A percentile compares a stretch with the other conserved stretches of the same genome.
Evolutionary conservation across 2,113 vertebrate species (phyloP).

Genomic region (Colius striatus): DNA sequence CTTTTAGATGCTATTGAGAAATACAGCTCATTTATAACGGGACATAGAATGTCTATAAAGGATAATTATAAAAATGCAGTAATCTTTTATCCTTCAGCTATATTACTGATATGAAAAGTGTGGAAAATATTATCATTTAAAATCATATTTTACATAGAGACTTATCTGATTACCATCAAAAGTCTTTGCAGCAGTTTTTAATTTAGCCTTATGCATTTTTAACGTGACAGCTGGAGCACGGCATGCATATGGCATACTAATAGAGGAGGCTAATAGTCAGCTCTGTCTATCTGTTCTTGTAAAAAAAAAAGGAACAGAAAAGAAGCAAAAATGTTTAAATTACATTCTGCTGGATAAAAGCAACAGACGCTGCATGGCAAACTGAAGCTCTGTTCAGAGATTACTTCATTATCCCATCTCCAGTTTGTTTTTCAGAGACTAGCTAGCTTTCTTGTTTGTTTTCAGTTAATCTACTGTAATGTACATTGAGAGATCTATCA

Average conservation of each 20-base stretch:
- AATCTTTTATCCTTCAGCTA: background rate
- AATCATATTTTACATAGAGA: slow-evolving; percentile 40
- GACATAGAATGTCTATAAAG: background rate
- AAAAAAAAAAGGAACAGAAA: background rate
- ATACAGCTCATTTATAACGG: background rate
- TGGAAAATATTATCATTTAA: slow-evolving; percentile 54
- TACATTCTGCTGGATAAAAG: background rate
- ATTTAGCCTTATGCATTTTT: slow-evolving; percentile 76
- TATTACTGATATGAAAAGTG: background rate
- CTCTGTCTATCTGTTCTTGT: background rate
- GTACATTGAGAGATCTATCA: background rate
- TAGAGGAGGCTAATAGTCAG: slow-evolving; percentile 7
- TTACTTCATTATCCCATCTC: slow-evolving; percentile 2
- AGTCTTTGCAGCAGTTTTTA: slow-evolving; percentile 65
- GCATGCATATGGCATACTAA: slow-evolving; percentile 49
- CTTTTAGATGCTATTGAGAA: slow-evolving; percentile 5
- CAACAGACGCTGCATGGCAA: background rate
- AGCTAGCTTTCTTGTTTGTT: slow-evolving; percentile 24
- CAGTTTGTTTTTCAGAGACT: background rate
- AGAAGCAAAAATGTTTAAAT: slow-evolving; percentile 34
- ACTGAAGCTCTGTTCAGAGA: background rate
- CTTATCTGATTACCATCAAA: slow-evolving; percentile 62
- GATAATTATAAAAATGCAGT: background rate
- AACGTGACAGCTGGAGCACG: slow-evolving; percentile 65
- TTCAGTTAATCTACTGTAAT: background rate